Evolutionary conservation across 2,888 invertebrate species (phyloP).

Genomic region (Thelaira solivaga): DNA sequence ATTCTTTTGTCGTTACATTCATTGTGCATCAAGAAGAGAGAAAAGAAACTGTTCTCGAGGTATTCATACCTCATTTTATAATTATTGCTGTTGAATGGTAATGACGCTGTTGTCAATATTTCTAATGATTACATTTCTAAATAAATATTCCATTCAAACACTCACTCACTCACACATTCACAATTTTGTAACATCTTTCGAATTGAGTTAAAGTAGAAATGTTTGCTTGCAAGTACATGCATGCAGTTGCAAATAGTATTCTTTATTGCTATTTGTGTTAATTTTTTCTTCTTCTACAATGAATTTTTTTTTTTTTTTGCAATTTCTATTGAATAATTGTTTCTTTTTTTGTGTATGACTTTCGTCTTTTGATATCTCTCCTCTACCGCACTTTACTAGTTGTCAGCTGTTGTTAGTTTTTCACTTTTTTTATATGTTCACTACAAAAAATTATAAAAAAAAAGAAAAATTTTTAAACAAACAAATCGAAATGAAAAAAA

Average conservation of each 20-base stretch:
- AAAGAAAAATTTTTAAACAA: constrained; percentile 4
- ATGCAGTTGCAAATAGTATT: constrained; percentile 11
- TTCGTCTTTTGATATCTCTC: not conserved
- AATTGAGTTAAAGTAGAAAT: not conserved
- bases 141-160: constrained; percentile 28
- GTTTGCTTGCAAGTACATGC: not conserved
- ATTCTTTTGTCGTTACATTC: constrained; percentile 29
- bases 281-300: not conserved
- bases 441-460: constrained; percentile 15
- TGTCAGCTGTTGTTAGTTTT: constrained; percentile 27
- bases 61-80: constrained; percentile 42
- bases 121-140: constrained; percentile 36
- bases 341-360: constrained; percentile 48
- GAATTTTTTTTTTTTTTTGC: constrained; percentile 1
- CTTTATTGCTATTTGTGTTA: constrained; percentile 34
- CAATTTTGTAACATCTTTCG: constrained; percentile 1
- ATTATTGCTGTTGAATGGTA: constrained; percentile 43
- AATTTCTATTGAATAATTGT: constrained; percentile 58
- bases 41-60: not conserved
- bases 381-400: not conserved
- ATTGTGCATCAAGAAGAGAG: constrained; percentile 3
- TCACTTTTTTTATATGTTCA: constrained; percentile 25
- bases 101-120: constrained; percentile 39
- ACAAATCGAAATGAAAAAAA: constrained; percentile 19
- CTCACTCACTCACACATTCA: not conserved